phyloP scores from a whole-genome alignment of 2,888 invertebrate species.

The Boloria euphrosyne region DNA sequence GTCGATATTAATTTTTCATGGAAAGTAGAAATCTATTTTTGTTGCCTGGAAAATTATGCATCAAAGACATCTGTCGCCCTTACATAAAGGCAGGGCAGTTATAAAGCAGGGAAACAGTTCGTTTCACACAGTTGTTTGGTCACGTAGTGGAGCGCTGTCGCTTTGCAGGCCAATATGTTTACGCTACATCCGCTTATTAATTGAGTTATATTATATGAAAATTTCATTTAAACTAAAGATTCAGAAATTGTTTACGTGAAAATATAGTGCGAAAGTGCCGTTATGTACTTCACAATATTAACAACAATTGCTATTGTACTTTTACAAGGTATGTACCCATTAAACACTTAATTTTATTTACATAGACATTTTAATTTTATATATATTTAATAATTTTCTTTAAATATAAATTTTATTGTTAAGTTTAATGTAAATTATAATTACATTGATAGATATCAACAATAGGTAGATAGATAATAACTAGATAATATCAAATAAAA shows the following conservation, averaged over 20 bases:
- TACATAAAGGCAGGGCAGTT: constrained; percentile 57
- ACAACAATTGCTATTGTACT: constrained; percentile 55
- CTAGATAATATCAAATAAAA: too few relatives aligned
- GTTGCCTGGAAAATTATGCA: constrained; percentile 58
- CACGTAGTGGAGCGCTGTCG: constrained; percentile 47
- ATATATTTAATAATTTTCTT: neutral
- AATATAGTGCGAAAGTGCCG: constrained; percentile 18
- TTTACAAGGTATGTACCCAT: constrained; percentile 62
- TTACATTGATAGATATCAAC: too few relatives aligned
- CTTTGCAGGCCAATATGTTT: constrained; percentile 39
- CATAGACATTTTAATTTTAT: neutral
- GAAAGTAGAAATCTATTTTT: constrained; percentile 18
- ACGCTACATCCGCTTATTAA: constrained; percentile 11
- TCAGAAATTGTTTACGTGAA: constrained; percentile 7
- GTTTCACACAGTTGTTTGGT: constrained; percentile 61
- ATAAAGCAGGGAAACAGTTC: constrained; percentile 65
- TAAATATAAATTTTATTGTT: neutral
- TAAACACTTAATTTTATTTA: neutral
- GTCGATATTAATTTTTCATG: constrained; percentile 8
- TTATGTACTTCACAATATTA: constrained; percentile 48
- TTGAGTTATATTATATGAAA: neutral
- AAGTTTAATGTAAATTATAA: too few relatives aligned
- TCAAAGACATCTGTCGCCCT: constrained; percentile 67
- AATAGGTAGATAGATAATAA: too few relatives aligned
- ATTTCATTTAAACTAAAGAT: neutral